A percentile compares a stretch with the other conserved stretches of the same genome.
Conservation (phyloP, 2,888 invertebrate species). For the Drosophila merina region DNA sequence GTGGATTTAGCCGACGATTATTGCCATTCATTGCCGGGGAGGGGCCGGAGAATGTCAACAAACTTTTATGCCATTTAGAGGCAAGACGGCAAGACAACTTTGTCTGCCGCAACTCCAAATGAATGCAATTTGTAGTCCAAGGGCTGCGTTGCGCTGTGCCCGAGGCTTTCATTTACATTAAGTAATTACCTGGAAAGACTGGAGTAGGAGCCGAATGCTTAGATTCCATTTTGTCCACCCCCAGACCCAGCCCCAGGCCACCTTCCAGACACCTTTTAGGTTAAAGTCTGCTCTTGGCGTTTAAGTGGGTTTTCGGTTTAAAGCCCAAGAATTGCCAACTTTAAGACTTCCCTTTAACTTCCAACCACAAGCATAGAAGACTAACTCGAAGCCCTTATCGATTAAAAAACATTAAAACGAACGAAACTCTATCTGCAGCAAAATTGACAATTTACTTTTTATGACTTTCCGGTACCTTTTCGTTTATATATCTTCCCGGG, state of each 20-base stretch:
- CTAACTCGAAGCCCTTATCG: not conserved
- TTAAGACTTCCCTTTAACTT: not conserved
- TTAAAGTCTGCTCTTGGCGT: not conserved
- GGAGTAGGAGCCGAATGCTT: conserved; percentile 9
- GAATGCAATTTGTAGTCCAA: conserved; percentile 60
- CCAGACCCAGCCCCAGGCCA: not conserved
- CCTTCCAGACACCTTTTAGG: not conserved
- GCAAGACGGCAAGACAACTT: conserved; percentile 31
- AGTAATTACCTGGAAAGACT: conserved; percentile 58
- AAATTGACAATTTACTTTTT: conserved; percentile 1
- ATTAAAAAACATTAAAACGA: not conserved
- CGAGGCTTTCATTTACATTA: conserved; percentile 65
- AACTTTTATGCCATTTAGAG: conserved; percentile 20
- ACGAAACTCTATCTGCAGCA: not conserved
- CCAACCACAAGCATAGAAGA: too few species aligned
- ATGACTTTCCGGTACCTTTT: not conserved
- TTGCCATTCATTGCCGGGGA: conserved; percentile 63
- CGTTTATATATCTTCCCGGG: not conserved
- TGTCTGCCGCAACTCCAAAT: conserved; percentile 30
- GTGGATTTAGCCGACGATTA: conserved; percentile 59
- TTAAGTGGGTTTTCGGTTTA: conserved; percentile 1
- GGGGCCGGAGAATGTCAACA: conserved; percentile 52
- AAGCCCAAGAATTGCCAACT: too few species aligned
- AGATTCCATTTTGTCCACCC: conserved; percentile 7
- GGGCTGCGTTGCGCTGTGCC: conserved; percentile 28